Conservation (phyloP, 2,888 invertebrate species). For the Macrostomum cliftonense region DNA sequence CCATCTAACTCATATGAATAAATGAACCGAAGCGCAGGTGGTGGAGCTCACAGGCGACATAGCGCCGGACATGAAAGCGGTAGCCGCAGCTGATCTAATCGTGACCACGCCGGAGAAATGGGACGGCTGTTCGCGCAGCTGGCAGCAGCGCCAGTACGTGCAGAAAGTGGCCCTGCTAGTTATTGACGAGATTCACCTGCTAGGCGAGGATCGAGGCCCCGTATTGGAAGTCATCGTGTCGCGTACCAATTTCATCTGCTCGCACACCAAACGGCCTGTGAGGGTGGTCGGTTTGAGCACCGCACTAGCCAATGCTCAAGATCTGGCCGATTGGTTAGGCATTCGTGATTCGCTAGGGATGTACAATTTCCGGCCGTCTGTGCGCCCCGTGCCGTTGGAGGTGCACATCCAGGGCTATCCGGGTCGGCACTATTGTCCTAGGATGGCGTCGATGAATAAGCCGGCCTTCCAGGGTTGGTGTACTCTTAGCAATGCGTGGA, state of each 20-base stretch:
- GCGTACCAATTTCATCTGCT: slow-evolving; percentile 80
- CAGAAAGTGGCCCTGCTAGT: slow-evolving; percentile 65
- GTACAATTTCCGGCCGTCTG: slow-evolving; percentile 91
- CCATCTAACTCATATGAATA: neutral
- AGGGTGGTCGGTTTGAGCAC: slow-evolving; percentile 87
- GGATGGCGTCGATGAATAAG: slow-evolving; percentile 98
- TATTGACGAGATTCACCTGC: slow-evolving; percentile 91
- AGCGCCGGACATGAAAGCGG: slow-evolving; percentile 63
- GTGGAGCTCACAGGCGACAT: slow-evolving; percentile 88
- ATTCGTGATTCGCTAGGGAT: slow-evolving; percentile 56
- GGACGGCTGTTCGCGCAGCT: slow-evolving; percentile 94
- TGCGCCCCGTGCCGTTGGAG: slow-evolving; percentile 85
- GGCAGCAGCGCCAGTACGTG: slow-evolving; percentile 90
- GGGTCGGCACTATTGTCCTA: slow-evolving; percentile 91
- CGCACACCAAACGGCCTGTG: slow-evolving; percentile 60
- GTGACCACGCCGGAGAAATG: slow-evolving; percentile 99
- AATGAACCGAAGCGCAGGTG: too few species aligned
- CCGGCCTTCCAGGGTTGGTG: slow-evolving; percentile 70
- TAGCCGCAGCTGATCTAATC: slow-evolving; percentile 66
- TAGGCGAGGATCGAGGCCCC: slow-evolving; percentile 50
- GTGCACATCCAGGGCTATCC: slow-evolving; percentile 83
- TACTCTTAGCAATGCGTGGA: too few species aligned
- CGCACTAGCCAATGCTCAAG: slow-evolving; percentile 85
- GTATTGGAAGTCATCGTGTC: slow-evolving; percentile 75
- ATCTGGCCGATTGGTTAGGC: slow-evolving; percentile 84